Percentiles rank a stretch among this genome's conserved stretches.
Conservation (phyloP, 37 sponge, comb jelly and placozoan species). For the Spongilla lacustris region DNA sequence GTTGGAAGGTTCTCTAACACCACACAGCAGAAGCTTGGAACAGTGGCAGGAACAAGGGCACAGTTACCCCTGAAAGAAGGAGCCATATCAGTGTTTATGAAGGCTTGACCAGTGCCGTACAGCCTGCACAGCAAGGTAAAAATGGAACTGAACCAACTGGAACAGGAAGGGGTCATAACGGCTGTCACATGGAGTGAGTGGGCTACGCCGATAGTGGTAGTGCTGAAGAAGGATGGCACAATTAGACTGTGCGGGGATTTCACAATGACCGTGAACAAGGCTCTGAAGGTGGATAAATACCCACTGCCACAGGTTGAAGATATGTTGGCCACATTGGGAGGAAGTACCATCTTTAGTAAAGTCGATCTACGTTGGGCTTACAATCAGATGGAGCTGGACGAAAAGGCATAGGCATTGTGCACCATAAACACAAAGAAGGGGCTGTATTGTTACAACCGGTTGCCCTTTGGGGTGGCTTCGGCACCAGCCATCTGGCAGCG, state of each 20-base stretch:
- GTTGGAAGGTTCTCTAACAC: background rate
- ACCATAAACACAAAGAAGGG: slow-evolving; percentile 23
- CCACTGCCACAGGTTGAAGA: slow-evolving; percentile 34
- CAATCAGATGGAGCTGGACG: background rate
- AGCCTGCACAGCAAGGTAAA: slow-evolving; percentile 45
- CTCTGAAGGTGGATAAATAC: background rate
- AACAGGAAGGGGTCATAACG: slow-evolving; percentile 20
- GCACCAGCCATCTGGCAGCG: slow-evolving; percentile 22
- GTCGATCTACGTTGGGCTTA: slow-evolving; percentile 22
- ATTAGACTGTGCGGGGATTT: background rate
- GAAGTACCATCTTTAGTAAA: slow-evolving; percentile 6
- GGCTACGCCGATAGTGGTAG: slow-evolving; percentile 10
- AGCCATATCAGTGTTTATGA: slow-evolving; percentile 27
- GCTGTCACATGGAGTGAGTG: slow-evolving; percentile 6
- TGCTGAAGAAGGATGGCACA: background rate
- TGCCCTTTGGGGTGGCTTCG: slow-evolving; percentile 29
- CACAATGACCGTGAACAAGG: slow-evolving; percentile 14
- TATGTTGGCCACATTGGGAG: slow-evolving; percentile 17
- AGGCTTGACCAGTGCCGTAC: slow-evolving; percentile 51
- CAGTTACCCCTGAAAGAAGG: slow-evolving; percentile 4
- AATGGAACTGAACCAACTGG: slow-evolving; percentile 15
- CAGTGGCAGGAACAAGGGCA: background rate
- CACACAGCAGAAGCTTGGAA: slow-evolving; percentile 21
- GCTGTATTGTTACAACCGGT: background rate
- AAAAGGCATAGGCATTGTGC: background rate